These are phyloP conservation scores for Lineus longissimus DNA, from an alignment of 1,140 invertebrate genomes.

Conservation along the genomic window DNA sequence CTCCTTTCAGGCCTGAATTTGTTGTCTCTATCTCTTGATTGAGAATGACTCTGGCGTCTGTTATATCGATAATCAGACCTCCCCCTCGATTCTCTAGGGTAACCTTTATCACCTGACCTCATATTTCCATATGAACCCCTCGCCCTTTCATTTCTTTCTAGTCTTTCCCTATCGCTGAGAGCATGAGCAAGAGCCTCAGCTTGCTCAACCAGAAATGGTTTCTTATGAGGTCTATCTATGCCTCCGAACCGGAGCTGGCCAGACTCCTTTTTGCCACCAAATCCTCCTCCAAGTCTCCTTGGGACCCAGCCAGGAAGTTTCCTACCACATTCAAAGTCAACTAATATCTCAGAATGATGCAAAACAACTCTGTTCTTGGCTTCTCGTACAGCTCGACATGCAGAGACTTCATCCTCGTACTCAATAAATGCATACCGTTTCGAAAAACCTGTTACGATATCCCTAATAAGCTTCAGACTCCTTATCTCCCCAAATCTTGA, in stretches of 20 bases:
- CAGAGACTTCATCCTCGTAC: slow-evolving; percentile 63
- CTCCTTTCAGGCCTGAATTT: too few species aligned
- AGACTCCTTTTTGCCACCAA: slow-evolving; percentile 81
- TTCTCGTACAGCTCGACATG: slow-evolving; percentile 61
- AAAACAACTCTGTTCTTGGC: slow-evolving; percentile 63
- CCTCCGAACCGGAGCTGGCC: slow-evolving; percentile 85
- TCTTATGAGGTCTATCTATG: slow-evolving; percentile 65
- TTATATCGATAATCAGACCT: background rate
- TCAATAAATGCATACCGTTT: slow-evolving; percentile 84
- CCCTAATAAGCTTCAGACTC: slow-evolving; percentile 67
- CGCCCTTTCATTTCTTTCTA: too few species aligned
- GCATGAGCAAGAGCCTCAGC: slow-evolving; percentile 5
- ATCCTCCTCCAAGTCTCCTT: slow-evolving; percentile 77
- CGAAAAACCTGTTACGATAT: slow-evolving; percentile 77
- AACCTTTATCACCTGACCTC: slow-evolving; percentile 2
- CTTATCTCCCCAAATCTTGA: slow-evolving; percentile 58
- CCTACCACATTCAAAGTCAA: slow-evolving; percentile 60
- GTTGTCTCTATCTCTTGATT: slow-evolving; percentile 6
- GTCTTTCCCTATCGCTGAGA: too few species aligned
- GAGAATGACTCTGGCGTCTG: background rate
- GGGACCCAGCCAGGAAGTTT: slow-evolving; percentile 76
- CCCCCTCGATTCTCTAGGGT: slow-evolving; percentile 9
- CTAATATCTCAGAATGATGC: slow-evolving; percentile 60
- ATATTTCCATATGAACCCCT: slow-evolving; percentile 8
- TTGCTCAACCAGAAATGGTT: slow-evolving; percentile 29